Percentiles rank a stretch among this genome's conserved stretches.
Evolutionary conservation across 1,140 invertebrate species (phyloP).

Genomic region (Lethrus apterus): DNA sequence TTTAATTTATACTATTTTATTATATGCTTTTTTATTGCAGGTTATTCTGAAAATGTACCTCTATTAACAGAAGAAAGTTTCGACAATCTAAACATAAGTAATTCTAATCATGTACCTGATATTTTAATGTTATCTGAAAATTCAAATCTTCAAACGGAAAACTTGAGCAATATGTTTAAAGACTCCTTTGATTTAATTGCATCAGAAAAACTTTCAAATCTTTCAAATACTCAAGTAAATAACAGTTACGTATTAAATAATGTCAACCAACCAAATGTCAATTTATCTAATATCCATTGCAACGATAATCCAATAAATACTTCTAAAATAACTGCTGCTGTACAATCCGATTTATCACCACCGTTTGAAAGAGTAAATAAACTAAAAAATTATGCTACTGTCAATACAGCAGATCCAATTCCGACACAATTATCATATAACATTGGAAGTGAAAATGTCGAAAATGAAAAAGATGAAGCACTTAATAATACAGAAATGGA

Average conservation of each 20-base stretch:
- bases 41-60: too few species aligned
- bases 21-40: not conserved
- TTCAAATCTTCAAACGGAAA: not conserved
- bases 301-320: not conserved
- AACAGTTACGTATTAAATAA: slow-evolving; percentile 10
- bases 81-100: not conserved
- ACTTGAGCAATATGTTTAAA: slow-evolving; percentile 9
- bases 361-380: slow-evolving; percentile 34
- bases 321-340: slow-evolving; percentile 19
- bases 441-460: slow-evolving; percentile 37
- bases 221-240: slow-evolving; percentile 1
- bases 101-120: slow-evolving; percentile 6
- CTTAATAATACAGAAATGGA: slow-evolving; percentile 33
- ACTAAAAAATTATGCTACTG: slow-evolving; percentile 39
- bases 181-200: slow-evolving; percentile 8
- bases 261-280: slow-evolving; percentile 4
- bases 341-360: slow-evolving; percentile 28
- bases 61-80: slow-evolving; percentile 1
- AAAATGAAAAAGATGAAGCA: slow-evolving; percentile 34
- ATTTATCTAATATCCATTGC: too few species aligned
- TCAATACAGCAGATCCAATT: slow-evolving; percentile 36
- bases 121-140: slow-evolving; percentile 1
- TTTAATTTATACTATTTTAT: slow-evolving; percentile 2
- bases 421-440: slow-evolving; percentile 36
- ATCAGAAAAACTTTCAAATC: too few species aligned